These are phyloP conservation scores for Hyphantria cunea DNA, from an alignment of 1,140 invertebrate species.

Conservation along the genomic window DNA sequence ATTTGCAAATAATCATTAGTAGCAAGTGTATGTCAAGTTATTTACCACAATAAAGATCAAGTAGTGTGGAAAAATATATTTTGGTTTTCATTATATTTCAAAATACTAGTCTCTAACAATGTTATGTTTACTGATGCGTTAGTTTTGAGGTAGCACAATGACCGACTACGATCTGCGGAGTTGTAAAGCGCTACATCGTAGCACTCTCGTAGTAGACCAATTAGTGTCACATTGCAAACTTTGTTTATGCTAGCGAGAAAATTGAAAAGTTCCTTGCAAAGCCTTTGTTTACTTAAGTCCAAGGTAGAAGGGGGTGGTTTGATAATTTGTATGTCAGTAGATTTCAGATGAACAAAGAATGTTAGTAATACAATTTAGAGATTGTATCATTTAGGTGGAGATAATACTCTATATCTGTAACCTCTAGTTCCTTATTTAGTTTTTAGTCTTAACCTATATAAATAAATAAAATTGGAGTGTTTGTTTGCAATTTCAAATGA, in stretches of 20 bases:
- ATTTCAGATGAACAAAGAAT: too few species aligned
- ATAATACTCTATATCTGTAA: too few species aligned
- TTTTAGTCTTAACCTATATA: too few species aligned
- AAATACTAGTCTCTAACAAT: too few species aligned
- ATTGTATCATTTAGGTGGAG: too few species aligned
- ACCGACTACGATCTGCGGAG: conserved; percentile 34
- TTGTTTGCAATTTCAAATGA: too few species aligned
- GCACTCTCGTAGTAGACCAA: conserved; percentile 47
- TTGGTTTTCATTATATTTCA: too few species aligned
- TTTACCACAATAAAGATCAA: background rate
- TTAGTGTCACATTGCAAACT: conserved; percentile 50
- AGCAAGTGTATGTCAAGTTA: too few species aligned
- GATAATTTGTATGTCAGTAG: background rate
- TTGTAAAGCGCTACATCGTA: conserved; percentile 27
- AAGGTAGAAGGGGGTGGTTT: background rate
- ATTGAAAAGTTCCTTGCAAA: conserved; percentile 14
- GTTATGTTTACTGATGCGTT: too few species aligned
- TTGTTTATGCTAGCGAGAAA: conserved; percentile 42
- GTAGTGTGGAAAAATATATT: background rate
- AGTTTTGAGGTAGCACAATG: conserved; percentile 31
- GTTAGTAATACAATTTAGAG: too few species aligned
- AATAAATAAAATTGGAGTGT: too few species aligned
- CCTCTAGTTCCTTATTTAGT: too few species aligned
- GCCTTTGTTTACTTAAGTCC: conserved; percentile 15
- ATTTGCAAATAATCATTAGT: conserved; percentile 8